Percentiles rank a stretch among this genome's conserved stretches.
Evolutionary conservation across 2,888 invertebrate genomes (phyloP).

Genomic region (Rhaphigaster nebulosa): DNA sequence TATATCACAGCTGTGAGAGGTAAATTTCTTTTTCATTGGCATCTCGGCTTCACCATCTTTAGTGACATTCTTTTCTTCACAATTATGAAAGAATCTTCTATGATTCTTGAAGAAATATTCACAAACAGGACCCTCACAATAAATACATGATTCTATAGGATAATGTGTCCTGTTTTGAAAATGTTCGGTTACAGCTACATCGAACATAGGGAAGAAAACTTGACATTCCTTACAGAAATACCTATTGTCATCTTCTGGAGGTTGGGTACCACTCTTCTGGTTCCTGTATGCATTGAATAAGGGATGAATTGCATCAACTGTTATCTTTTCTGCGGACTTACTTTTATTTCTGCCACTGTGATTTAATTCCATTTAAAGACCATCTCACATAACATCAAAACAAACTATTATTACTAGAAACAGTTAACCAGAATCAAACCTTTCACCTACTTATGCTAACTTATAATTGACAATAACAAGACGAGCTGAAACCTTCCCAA

Average conservation of each 20-base stretch:
- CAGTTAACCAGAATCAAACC: slow-evolving; percentile 12
- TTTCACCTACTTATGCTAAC: slow-evolving; percentile 13
- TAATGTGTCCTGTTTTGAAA: slow-evolving; percentile 61
- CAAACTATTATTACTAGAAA: not conserved
- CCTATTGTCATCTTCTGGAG: slow-evolving; percentile 59
- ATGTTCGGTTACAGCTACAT: slow-evolving; percentile 59
- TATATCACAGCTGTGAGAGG: slow-evolving; percentile 50
- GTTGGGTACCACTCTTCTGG: slow-evolving; percentile 48
- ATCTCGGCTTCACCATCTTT: not conserved
- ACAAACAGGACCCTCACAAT: slow-evolving; percentile 63
- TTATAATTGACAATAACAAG: slow-evolving; percentile 8
- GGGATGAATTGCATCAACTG: slow-evolving; percentile 62
- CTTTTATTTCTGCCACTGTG: slow-evolving; percentile 16
- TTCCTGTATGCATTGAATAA: slow-evolving; percentile 62
- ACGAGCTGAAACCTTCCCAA: not conserved
- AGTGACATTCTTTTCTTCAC: slow-evolving; percentile 41
- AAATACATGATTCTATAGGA: slow-evolving; percentile 63
- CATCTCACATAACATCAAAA: slow-evolving; percentile 27
- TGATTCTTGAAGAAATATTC: slow-evolving; percentile 61
- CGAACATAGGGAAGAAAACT: slow-evolving; percentile 58
- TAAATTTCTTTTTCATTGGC: not conserved
- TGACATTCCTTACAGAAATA: slow-evolving; percentile 63
- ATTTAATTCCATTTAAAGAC: slow-evolving; percentile 37
- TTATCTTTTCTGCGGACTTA: slow-evolving; percentile 39
- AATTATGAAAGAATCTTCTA: slow-evolving; percentile 61